Percentiles rank a stretch among this genome's conserved stretches.
Evolutionary conservation across 2,888 invertebrate species (phyloP).

Genomic region (Conops quadrifasciatus): DNA sequence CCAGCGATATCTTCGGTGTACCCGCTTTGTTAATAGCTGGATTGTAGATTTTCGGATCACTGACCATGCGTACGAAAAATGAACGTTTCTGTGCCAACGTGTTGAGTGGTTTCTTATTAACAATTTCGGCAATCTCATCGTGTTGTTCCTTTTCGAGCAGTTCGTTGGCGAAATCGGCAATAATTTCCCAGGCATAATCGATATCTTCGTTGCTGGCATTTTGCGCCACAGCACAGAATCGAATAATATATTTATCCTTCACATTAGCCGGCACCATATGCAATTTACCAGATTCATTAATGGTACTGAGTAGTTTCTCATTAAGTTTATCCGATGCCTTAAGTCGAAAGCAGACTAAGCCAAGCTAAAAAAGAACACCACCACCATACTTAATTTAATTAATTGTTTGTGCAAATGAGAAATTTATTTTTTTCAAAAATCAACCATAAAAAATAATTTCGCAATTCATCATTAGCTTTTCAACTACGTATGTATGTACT

Average conservation of each 20-base stretch:
- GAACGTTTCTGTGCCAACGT: slow-evolving; percentile 90
- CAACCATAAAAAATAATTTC: too few relatives aligned
- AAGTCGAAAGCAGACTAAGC: slow-evolving; percentile 90
- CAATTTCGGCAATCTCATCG: slow-evolving; percentile 79
- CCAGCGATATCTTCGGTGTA: slow-evolving; percentile 67
- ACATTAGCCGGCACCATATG: slow-evolving; percentile 97
- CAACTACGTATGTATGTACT: too few relatives aligned
- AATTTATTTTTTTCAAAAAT: too few relatives aligned
- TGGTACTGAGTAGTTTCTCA: slow-evolving; percentile 88
- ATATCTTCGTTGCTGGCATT: slow-evolving; percentile 86
- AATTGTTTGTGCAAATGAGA: background rate
- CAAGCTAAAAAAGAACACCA: slow-evolving; percentile 70
- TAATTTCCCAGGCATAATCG: slow-evolving; percentile 85
- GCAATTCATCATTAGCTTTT: too few relatives aligned
- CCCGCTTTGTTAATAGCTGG: slow-evolving; percentile 85
- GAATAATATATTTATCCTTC: slow-evolving; percentile 88
- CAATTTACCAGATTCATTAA: slow-evolving; percentile 93
- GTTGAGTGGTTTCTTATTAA: slow-evolving; percentile 79
- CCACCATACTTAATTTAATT: too few relatives aligned
- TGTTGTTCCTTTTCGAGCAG: slow-evolving; percentile 74
- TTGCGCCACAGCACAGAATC: slow-evolving; percentile 94
- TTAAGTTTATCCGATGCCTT: slow-evolving; percentile 83
- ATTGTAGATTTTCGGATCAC: slow-evolving; percentile 96
- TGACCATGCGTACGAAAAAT: slow-evolving; percentile 97
- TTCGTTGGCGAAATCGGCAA: slow-evolving; percentile 82